Conservation (phyloP, 1,140 invertebrate genomes). For the Drosophila watanabei region DNA sequence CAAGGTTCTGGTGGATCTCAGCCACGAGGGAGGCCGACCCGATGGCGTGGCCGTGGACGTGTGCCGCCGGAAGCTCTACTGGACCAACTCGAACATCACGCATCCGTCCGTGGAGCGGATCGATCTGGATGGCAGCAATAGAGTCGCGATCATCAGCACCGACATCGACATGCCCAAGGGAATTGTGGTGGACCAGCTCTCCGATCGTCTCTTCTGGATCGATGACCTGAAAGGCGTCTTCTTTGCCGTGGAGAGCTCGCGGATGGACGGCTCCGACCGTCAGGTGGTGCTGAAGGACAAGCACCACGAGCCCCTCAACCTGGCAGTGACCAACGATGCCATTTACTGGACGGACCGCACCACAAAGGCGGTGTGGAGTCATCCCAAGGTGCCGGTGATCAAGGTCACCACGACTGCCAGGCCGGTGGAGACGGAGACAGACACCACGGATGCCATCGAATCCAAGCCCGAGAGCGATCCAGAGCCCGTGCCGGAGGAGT, state of each 20-base stretch:
- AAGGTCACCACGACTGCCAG: constrained; percentile 43
- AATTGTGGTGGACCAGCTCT: constrained; percentile 91
- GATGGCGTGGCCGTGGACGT: constrained; percentile 93
- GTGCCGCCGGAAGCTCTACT: constrained; percentile 94
- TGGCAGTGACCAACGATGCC: constrained; percentile 90
- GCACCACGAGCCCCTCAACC: constrained; percentile 89
- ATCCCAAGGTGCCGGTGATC: constrained; percentile 35
- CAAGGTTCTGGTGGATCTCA: constrained; percentile 86
- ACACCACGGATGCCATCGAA: constrained; percentile 52
- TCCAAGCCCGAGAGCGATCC: constrained; percentile 40
- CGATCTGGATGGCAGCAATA: constrained; percentile 89
- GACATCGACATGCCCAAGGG: constrained; percentile 90
- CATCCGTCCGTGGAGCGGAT: constrained; percentile 91
- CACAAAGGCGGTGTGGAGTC: constrained; percentile 90
- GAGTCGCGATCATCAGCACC: constrained; percentile 87
- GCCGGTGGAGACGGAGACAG: constrained; percentile 15
- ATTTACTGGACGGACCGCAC: constrained; percentile 95
- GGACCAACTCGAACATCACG: constrained; percentile 92
- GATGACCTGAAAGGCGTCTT: constrained; percentile 90
- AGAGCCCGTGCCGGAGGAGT: constrained; percentile 12
- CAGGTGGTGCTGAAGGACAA: constrained; percentile 87
- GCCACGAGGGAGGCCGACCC: constrained; percentile 88
- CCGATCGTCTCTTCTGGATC: constrained; percentile 91
- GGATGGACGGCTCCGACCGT: constrained; percentile 91
- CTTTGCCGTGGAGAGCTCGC: constrained; percentile 91